phyloP scores from a whole-genome alignment of 2,113 vertebrate species.

The Poeciliopsis prolifica region DNA sequence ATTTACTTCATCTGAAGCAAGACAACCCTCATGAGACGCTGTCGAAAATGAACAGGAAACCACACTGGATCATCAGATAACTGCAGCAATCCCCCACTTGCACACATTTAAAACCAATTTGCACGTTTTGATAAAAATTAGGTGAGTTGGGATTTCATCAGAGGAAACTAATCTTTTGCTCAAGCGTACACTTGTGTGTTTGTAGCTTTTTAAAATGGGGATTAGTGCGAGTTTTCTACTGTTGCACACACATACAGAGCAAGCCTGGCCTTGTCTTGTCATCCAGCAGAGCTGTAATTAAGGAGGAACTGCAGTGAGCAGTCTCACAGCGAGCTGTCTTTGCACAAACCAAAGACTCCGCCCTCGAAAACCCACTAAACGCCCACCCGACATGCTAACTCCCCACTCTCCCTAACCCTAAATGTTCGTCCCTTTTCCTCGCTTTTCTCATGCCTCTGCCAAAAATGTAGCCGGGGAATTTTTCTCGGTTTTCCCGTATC shows the following conservation, averaged over 20 bases:
- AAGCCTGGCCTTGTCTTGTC: constrained; percentile 76
- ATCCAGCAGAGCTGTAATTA: constrained; percentile 70
- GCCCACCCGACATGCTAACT: constrained; percentile 60
- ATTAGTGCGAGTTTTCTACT: constrained; percentile 14
- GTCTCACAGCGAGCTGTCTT: constrained; percentile 51
- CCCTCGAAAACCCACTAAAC: constrained; percentile 71
- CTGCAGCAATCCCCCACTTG: background rate
- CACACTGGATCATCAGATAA: background rate
- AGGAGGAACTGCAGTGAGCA: constrained; percentile 64
- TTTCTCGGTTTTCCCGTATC: constrained; percentile 41
- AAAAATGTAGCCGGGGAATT: constrained; percentile 50
- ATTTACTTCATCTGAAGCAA: background rate
- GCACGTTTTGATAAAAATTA: background rate
- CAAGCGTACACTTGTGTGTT: constrained; percentile 30
- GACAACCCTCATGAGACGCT: background rate
- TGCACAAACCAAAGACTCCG: constrained; percentile 70
- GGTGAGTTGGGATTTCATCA: constrained; percentile 37
- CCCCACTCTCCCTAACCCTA: constrained; percentile 55
- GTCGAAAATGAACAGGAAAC: background rate
- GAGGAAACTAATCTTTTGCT: constrained; percentile 34
- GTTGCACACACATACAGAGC: constrained; percentile 48
- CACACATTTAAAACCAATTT: constrained; percentile 1
- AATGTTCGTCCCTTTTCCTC: constrained; percentile 51
- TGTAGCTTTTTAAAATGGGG: constrained; percentile 22
- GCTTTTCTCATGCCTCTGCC: constrained; percentile 35